Evolutionary conservation across 2,888 invertebrate genomes (phyloP).

Genomic region (Yponomeuta malinellus): DNA sequence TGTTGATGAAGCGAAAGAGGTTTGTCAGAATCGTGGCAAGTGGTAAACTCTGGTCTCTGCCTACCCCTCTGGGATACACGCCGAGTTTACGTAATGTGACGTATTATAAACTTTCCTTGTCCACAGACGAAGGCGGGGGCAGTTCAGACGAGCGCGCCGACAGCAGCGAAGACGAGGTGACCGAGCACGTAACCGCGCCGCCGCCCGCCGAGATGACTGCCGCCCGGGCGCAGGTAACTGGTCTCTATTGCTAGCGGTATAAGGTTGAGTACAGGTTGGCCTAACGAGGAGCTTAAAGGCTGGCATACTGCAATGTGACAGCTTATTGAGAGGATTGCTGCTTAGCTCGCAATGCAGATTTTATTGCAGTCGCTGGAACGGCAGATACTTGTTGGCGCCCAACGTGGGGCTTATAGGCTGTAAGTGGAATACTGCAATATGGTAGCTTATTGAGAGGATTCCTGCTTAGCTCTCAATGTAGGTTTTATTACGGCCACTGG

Average conservation of each 20-base stretch:
- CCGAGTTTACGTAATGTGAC: not conserved
- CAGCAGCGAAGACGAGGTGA: conserved; percentile 88
- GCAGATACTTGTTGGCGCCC: not conserved
- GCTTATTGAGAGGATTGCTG: not conserved
- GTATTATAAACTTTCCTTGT: conserved; percentile 20
- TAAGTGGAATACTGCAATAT: not conserved
- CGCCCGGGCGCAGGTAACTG: conserved; percentile 58
- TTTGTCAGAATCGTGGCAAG: too few relatives aligned
- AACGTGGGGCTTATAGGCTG: not conserved
- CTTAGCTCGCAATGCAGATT: not conserved
- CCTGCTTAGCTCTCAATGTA: not conserved
- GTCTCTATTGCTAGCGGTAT: not conserved
- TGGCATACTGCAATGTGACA: not conserved
- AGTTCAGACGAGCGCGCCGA: conserved; percentile 76
- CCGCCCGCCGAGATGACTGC: conserved; percentile 60
- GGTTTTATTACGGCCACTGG: not conserved
- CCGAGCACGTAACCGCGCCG: conserved; percentile 78
- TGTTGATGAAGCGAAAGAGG: too few relatives aligned
- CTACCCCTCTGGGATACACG: too few relatives aligned
- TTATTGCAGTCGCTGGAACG: not conserved
- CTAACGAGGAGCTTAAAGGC: not conserved
- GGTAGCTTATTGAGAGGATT: not conserved
- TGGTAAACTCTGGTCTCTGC: too few relatives aligned
- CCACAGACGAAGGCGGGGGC: conserved; percentile 81
- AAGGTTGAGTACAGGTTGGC: not conserved